phyloP scores from a whole-genome alignment of 1,140 invertebrate genomes.

The Ptiloglossa arizonensis region DNA sequence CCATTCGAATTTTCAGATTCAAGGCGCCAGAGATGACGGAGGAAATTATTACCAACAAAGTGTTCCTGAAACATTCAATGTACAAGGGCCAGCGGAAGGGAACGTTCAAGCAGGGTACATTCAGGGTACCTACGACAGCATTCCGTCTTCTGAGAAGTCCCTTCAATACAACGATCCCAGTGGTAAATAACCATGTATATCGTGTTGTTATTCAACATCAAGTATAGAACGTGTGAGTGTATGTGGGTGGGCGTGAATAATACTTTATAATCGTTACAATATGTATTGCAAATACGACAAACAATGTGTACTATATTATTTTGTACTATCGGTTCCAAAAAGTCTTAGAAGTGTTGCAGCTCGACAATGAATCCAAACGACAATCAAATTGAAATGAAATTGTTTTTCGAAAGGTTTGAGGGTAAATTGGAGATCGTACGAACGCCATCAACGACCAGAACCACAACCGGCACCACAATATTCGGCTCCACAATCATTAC shows the following conservation, averaged over 20 bases:
- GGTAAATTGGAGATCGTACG: constrained; percentile 78
- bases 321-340: no score
- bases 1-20: constrained; percentile 74
- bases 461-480: constrained; percentile 50
- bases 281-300: no score
- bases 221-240: no score
- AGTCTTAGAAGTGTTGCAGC: no score
- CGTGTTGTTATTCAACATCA: no score
- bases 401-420: constrained; percentile 69
- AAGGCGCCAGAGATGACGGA: constrained; percentile 68
- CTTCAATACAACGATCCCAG: constrained; percentile 78
- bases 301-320: no score
- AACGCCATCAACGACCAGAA: constrained; percentile 53
- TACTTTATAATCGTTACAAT: no score
- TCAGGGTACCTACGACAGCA: constrained; percentile 67
- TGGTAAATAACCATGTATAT: constrained; percentile 58
- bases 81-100: constrained; percentile 71
- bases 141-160: constrained; percentile 58
- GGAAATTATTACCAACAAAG: constrained; percentile 53
- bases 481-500: constrained; percentile 75
- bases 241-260: no score
- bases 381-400: not conserved
- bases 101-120: constrained; percentile 58
- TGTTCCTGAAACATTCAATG: constrained; percentile 56
- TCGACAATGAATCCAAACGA: no score